phyloP scores from a whole-genome alignment of 2,888 invertebrate species.

The Podabrus alpinus region DNA sequence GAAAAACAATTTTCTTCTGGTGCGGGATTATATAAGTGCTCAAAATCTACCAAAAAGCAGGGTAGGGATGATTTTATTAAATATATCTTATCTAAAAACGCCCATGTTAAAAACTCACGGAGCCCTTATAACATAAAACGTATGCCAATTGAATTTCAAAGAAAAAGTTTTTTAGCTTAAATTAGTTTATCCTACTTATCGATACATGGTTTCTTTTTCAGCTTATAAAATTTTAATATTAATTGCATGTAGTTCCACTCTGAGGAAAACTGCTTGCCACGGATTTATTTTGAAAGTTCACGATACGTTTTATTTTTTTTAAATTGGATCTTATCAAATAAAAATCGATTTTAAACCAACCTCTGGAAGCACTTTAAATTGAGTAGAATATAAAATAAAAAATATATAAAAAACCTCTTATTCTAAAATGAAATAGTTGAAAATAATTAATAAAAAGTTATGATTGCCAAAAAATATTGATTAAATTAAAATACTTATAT shows the following conservation, averaged over 20 bases:
- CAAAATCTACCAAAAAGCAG: neutral
- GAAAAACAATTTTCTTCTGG: neutral
- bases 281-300: neutral
- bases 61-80: conserved; percentile 38
- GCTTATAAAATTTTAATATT: conserved; percentile 1
- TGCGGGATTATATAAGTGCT: conserved; percentile 13
- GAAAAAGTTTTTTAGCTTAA: conserved; percentile 37
- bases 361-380: neutral
- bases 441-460: neutral
- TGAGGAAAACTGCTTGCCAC: neutral
- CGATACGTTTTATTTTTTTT: neutral
- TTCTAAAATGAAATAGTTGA: no score
- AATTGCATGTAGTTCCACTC: neutral
- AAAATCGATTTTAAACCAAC: neutral
- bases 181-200: conserved; percentile 36
- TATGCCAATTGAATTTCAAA: conserved; percentile 42
- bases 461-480: no score
- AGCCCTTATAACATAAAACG: conserved; percentile 20
- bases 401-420: no score
- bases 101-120: conserved; percentile 23
- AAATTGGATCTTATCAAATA: neutral
- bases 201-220: conserved; percentile 21
- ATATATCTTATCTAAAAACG: conserved; percentile 41
- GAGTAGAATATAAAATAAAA: neutral
- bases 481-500: no score